These are phyloP conservation scores for Gymnoscopelus braueri DNA, from an alignment of 2,797 vertebrate genomes.

Conservation along the genomic window DNA sequence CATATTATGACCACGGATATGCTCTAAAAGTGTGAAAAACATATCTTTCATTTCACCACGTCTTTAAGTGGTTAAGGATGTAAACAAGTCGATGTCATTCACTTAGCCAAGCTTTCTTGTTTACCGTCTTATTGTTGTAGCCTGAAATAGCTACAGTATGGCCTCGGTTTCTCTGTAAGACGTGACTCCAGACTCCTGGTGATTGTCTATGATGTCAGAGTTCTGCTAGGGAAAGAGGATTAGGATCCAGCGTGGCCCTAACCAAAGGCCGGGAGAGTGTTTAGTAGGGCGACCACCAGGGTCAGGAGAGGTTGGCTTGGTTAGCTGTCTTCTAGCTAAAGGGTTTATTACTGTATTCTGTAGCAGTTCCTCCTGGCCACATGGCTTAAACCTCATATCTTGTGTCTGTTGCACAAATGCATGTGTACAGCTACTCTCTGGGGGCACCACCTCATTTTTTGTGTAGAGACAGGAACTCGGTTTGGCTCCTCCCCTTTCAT, in stretches of 20 bases:
- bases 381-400: conserved; percentile 42
- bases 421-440: not conserved
- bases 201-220: conserved; percentile 53
- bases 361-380: conserved; percentile 17
- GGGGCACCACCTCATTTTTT: too few relatives aligned
- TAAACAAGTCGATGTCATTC: conserved; percentile 33
- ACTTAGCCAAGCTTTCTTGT: conserved; percentile 37
- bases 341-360: conserved; percentile 31
- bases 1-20: too few relatives aligned
- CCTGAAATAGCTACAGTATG: conserved; percentile 58
- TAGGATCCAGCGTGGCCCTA: conserved; percentile 40
- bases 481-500: too few relatives aligned
- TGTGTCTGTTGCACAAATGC: conserved; percentile 7
- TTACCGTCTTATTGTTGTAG: conserved; percentile 31
- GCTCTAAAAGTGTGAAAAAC: too few relatives aligned
- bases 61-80: conserved; percentile 16
- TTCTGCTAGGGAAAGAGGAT: conserved; percentile 54
- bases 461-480: too few relatives aligned
- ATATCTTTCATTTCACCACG: conserved; percentile 18
- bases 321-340: conserved; percentile 40
- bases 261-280: conserved; percentile 45
- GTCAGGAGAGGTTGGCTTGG: conserved; percentile 44
- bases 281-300: conserved; percentile 30
- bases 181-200: conserved; percentile 50
- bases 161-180: conserved; percentile 55